A percentile compares a stretch with the other conserved stretches of the same genome.
phyloP scores from a whole-genome alignment of 1,140 invertebrate species.

The Bradysia coprophila region DNA sequence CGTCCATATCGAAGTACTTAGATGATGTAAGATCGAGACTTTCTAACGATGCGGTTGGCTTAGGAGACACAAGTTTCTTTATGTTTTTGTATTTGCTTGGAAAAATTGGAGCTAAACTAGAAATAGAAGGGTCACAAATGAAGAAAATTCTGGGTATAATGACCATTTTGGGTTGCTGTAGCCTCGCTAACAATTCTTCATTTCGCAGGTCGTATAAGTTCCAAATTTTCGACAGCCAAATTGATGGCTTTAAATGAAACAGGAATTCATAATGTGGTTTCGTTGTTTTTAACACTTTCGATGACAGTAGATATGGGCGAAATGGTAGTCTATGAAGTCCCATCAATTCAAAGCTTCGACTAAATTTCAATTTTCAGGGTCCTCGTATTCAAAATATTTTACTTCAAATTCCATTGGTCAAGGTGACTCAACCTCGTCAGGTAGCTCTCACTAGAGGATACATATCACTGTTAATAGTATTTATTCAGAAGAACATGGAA shows the following conservation, averaged over 20 bases:
- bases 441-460: conserved; percentile 16
- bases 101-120: conserved; percentile 1
- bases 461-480: conserved; percentile 16
- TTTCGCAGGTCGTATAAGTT: conserved; percentile 22
- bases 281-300: conserved; percentile 16
- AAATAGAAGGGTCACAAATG: no score
- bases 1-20: not conserved
- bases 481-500: conserved; percentile 9
- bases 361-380: conserved; percentile 1
- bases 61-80: not conserved
- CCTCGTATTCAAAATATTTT: conserved; percentile 15
- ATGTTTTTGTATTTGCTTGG: conserved; percentile 1
- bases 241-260: conserved; percentile 17
- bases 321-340: conserved; percentile 4
- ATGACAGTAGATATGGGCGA: conserved; percentile 11
- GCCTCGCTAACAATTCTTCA: no score
- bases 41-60: not conserved
- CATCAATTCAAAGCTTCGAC: not conserved
- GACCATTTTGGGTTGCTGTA: not conserved
- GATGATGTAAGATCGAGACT: not conserved
- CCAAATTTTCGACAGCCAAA: conserved; percentile 20
- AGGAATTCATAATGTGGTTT: conserved; percentile 21
- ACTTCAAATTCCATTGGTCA: conserved; percentile 14
- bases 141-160: not conserved
- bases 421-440: conserved; percentile 11